These are phyloP conservation scores for Trinectes maculatus DNA, from an alignment of 2,113 vertebrate species.

Conservation along the genomic window DNA sequence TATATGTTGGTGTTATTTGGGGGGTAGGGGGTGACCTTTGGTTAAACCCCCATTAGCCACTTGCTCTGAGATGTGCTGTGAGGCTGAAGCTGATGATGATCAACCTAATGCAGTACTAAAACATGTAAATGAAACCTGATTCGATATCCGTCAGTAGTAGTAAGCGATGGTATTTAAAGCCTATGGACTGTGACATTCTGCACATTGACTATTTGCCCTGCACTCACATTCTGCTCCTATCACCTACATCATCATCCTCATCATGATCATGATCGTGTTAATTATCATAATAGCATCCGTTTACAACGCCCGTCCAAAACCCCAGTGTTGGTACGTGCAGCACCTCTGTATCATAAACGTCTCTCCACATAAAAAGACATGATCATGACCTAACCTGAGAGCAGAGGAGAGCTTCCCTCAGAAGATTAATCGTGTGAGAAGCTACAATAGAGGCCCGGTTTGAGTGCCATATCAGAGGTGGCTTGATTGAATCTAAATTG, in stretches of 20 bases:
- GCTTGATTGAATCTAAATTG: slow-evolving; percentile 63
- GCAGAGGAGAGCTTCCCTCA: slow-evolving; percentile 40
- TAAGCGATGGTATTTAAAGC: slow-evolving; percentile 53
- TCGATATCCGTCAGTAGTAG: slow-evolving; percentile 15
- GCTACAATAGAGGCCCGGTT: slow-evolving; percentile 41
- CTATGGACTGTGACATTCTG: slow-evolving; percentile 43
- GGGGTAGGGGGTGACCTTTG: slow-evolving; percentile 47
- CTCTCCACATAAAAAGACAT: slow-evolving; percentile 35
- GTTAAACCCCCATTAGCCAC: slow-evolving; percentile 34
- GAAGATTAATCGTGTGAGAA: slow-evolving; percentile 52
- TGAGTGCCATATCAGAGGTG: slow-evolving; percentile 51
- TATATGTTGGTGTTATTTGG: slow-evolving; percentile 22
- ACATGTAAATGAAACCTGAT: slow-evolving; percentile 55
- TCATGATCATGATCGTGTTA: neutral
- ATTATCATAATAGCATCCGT: slow-evolving; percentile 8
- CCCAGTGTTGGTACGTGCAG: neutral
- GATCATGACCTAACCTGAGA: slow-evolving; percentile 59
- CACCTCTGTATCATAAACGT: slow-evolving; percentile 28
- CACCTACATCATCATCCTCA: neutral
- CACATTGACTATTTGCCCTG: neutral
- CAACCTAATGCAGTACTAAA: slow-evolving; percentile 32
- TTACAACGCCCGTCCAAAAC: slow-evolving; percentile 14
- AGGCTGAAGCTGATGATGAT: slow-evolving; percentile 36
- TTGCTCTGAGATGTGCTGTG: slow-evolving; percentile 12
- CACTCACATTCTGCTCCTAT: slow-evolving; percentile 20